Base-by-base conservation (phyloP, 92 coral and sea anemone genomes). In the Epizoanthus scotinus region DNA sequence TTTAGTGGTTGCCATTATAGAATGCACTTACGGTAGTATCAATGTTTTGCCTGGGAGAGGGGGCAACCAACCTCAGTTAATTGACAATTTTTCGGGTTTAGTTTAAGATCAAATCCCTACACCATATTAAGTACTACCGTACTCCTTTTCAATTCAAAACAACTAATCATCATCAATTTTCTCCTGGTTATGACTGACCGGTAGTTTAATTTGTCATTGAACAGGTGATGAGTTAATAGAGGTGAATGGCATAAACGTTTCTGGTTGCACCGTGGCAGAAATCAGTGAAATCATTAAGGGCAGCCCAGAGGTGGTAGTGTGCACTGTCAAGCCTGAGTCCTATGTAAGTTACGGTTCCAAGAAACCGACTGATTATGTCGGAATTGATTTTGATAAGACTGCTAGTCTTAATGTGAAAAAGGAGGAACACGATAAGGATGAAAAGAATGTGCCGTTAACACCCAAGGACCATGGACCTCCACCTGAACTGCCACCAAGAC, bases 141-240 rank as follows among this genome's bases (percentile, higher is more conserved):
- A 34, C 40, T 34, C 5, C 5, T 34, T 5, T 34, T 34, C 40
- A 34, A 34, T 0, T 34, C 2, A 34, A 34, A 34, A 34, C 40
- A 34, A 34, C 40, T 34, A n/a, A n/a, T 34, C 40, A 34, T 34
- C 6, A 4, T 1, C 36, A 13, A 15, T 47, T 6, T 47, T 47
- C 2, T 47, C 52, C 52, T 9, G 52, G 52, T 47, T 47, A 47
- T 47, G 17, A 12, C 52, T 47, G 52, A 47, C 52, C 12, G 52
- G 52, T 47, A 47, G 52, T 13, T 44, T 44, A 47, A 34, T 12
- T 47, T 47, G 9, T 9, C 52, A 47, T 47, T 21, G 7, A 12
- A 14, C 53, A 96, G 99, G 99, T 56, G 99, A 95, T 63, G 98
- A 95, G 84, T 63, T 95, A 15, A 90, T 95, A n/a, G 99, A 95